Conservation (phyloP, 2,797 vertebrate species). For the Spizella passerina region DNA sequence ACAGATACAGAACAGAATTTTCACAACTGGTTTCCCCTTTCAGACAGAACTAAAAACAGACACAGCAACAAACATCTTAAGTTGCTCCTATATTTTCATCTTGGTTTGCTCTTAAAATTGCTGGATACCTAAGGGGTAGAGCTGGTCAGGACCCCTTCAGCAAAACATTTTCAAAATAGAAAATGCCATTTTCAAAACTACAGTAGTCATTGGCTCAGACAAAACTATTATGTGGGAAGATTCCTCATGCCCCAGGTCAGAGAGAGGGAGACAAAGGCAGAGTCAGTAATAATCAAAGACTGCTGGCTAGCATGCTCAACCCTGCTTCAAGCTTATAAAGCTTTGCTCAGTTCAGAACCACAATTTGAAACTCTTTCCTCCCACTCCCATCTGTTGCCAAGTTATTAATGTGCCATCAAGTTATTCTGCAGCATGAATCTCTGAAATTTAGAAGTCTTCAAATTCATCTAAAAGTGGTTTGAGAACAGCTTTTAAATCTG, state of each 20-base stretch:
- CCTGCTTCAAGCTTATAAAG: not conserved
- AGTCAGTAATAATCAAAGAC: not conserved
- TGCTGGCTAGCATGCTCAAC: not conserved
- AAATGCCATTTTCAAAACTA: not conserved
- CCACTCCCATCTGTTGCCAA: conserved; percentile 57
- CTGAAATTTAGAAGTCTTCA: not conserved
- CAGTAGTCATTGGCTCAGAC: not conserved
- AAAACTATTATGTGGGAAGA: not conserved
- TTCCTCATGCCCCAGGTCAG: not conserved
- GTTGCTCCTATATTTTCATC: not conserved
- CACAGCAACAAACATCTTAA: not conserved
- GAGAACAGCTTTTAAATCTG: conserved; percentile 19
- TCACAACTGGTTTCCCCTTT: not conserved
- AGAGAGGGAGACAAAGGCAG: not conserved
- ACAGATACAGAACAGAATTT: not conserved
- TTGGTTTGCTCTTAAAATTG: not conserved
- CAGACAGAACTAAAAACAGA: not conserved
- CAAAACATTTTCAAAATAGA: not conserved
- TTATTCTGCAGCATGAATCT: not conserved
- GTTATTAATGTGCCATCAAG: conserved; percentile 41
- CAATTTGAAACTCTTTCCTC: not conserved
- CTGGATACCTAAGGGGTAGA: not conserved
- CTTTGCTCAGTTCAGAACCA: conserved; percentile 18
- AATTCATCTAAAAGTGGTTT: not conserved
- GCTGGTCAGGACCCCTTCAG: not conserved